Evolutionary conservation across 2,797 vertebrate species (phyloP).

Genomic region (Platyrinchus mystaceus): DNA sequence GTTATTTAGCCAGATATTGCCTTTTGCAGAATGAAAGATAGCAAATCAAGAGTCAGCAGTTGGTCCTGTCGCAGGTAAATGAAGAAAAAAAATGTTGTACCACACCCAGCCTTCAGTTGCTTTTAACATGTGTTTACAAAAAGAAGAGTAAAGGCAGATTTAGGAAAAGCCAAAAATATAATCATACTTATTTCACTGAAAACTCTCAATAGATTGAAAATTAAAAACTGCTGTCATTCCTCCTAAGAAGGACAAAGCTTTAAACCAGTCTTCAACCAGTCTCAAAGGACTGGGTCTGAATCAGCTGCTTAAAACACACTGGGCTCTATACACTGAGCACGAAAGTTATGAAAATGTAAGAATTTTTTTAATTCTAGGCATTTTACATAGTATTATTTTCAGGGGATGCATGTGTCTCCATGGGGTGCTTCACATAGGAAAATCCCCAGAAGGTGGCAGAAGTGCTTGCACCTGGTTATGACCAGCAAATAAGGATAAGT

Average conservation of each 20-base stretch:
- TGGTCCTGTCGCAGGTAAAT: neutral
- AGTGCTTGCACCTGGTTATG: neutral
- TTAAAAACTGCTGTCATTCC: neutral
- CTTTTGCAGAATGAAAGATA: neutral
- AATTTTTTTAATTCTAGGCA: neutral
- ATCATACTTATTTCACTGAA: neutral
- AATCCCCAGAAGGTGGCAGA: neutral
- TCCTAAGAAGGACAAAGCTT: neutral
- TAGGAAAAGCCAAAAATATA: neutral
- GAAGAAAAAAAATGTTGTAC: neutral
- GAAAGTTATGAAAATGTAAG: neutral
- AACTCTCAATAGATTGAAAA: neutral
- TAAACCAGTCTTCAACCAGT: neutral
- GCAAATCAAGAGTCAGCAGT: neutral
- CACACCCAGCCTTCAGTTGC: neutral
- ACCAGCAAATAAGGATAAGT: neutral
- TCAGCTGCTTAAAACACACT: neutral
- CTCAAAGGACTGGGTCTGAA: neutral
- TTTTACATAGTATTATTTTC: neutral
- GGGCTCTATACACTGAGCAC: neutral
- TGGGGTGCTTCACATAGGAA: neutral
- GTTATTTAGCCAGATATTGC: neutral
- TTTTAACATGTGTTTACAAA: neutral
- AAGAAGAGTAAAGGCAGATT: neutral
- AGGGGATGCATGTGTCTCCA: neutral